Evolutionary conservation across 2,113 vertebrate genomes (phyloP), one percentile per base, ranked within the genome.

Genomic region (Callocephalon fimbriatum): DNA sequence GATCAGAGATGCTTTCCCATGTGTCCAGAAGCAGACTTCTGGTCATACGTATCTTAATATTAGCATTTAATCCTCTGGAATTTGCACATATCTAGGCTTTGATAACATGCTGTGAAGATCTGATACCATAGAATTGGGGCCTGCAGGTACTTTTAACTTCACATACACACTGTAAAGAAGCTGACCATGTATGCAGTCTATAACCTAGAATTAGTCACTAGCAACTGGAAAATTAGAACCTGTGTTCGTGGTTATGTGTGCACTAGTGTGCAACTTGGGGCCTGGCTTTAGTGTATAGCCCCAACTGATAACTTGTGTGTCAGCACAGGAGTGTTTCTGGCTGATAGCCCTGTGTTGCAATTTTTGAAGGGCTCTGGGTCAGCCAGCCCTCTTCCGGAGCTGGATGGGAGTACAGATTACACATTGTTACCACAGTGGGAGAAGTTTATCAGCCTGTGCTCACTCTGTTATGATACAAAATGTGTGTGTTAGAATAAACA

Each of bases 31-130:
- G n/a, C 66, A 86, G 61, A 56, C 12, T 50, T 50, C 32, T 68
- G 58, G 25, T 17, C 29, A 26, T 7, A 0, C 6, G 15, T 35
- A 15, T 37, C 44, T 48, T 35, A 40, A 0, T 16, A 3, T 40
- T 45, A 50, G 48, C 73, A 63, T 2, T 61, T 25, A 20, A 5
- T 29, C n/a, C 12, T 71, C 61, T 54, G 15, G n/a, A 53, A 56
- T 42, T 32, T 27, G 32, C 3, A 5, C 22, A 20, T 66, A 38
- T 48, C 9, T 29, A 70, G 75, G 40, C 70, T 76, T 67, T 48
- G 63, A 29, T 65, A n/a, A 27, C 10, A 0, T 17, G 56, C 70
- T 86, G 22, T 70, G n/a, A 42, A 62, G 45, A 27, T 74, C n/a
- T 31, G 26, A 8, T 59, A 44, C 20, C 45, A 21, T 22, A n/a